Evolutionary conservation across 2,113 vertebrate genomes (phyloP), one percentile per base, ranked within the genome.

Genomic region (Nestor notabilis): DNA sequence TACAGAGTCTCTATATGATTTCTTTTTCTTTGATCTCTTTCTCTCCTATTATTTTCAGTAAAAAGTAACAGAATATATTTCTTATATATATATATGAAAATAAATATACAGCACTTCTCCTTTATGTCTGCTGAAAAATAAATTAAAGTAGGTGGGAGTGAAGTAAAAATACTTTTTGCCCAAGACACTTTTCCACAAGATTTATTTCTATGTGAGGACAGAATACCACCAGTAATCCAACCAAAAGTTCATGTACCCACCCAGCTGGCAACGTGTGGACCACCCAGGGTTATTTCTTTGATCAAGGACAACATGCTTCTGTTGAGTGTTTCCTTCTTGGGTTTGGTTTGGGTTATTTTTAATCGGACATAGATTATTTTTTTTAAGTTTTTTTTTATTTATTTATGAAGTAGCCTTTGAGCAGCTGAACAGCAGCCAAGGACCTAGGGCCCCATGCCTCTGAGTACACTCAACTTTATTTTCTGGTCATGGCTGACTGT

Each of bases 261-360:
- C 82, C 93, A 93, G 60, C 71, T 96, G 66, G 89, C 93, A 93
- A 17, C 0, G n/a, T 50, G 71, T 83, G 75, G 97, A 95, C 96
- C 96, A 96, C 97, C 96, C 94, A 91, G 47, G 39, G 17, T 82
- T 6, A 2, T 84, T 75, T 18, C 90, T 92, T 91, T 96, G 89
- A 87, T 95, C 39, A 37, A 46, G 55, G 86, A 86, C 88, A 75
- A 53, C 69, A 15, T 41, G 65, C 65, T 77, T 90, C 83, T 86
- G 79, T 96, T 0, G 1, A 94, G 35, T 31, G 27, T 90, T 93
- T 90, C 82, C 72, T 77, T 31, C 56, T 91, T 47, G 17, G 0
- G 13, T 29, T 37, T 41, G n/a, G 27, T 52, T 52, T 37, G 35
- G 11, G n/a, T 44, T 35, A n/a, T 92, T 69, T 77, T 39, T 58